Evolutionary conservation across 2,113 vertebrate species (phyloP), one percentile per base, ranked within the genome.

Genomic region (Panurus biarmicus): DNA sequence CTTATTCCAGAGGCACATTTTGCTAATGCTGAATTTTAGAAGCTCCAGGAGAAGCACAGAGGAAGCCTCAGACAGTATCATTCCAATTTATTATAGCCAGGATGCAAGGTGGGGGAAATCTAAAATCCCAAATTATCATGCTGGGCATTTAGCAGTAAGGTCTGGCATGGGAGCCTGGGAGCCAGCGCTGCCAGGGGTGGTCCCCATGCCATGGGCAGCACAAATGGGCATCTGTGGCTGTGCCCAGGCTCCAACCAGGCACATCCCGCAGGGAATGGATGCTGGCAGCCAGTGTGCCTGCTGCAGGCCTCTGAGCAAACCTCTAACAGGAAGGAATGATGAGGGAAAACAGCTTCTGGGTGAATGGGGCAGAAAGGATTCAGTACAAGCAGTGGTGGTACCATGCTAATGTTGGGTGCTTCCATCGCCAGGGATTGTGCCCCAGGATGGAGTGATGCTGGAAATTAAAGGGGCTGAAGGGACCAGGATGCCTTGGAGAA

Each of bases 391-490:
- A 66, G 38, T 0, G 0, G 9, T 31, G 50, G 65, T 26, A 8
- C 38, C 18, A 4, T 12, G 26, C 50, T 22, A 5, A 21, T 2
- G 5, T 1, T 35, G 48, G 33, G 21, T 28, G 7, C 4, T 38
- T 47, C 60, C 35, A 13, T 38, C 2, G 0, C 38, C 24, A 2
- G 1, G 18, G 18, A 40, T 47, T 0, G 0, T 2, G 1, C 5
- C 26, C 40, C n/a, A 35, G 50, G 11, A 36, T 40, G 50, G 50
- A 28, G 21, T 10, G 33, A 10, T 44, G 66, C 51, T 83, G 84
- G 71, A 48, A 53, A 45, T 66, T 40, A 36, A 66, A 65, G 14
- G 54, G 54, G 14, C 11, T 79, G 79, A 42, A 82, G 12, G 40
- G 40, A 42, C 42, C 42, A 44, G 69, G 73, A 35, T 4, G 23